Evolutionary conservation across 2,797 vertebrate species (phyloP), one percentile per base, ranked within the genome.

Genomic region (Anguilla megastoma): DNA sequence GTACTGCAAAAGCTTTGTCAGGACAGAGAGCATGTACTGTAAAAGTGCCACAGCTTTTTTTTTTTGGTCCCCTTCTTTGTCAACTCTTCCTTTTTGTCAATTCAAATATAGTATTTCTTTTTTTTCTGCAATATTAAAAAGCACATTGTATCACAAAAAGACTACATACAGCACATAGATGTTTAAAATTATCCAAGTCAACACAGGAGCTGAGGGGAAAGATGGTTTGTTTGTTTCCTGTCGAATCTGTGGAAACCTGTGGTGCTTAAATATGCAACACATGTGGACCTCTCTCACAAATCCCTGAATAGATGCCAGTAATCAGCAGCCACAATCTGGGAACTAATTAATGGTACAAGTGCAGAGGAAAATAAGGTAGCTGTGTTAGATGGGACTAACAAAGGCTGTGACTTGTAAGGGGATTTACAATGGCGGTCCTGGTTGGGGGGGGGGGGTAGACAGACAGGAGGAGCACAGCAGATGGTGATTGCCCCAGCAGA

Each of bases 321-420:
- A 82, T 82, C 79, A 82, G 45, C 45, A 82, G 79, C 45, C 79
- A 50, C 79, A n/a, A 82, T 82, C 79, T 48, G 79, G 45, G 79
- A 82, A 8, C 41, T 82, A 50, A 82, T 82, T 82, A 82, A 50
- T 82, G 79, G 79, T 50, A 82, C 79, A 82, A 82, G 41, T 50
- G 79, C 45, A 41, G 36, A 41, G 74, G 30, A 36, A 50, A 48
- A 82, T 48, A 82, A 50, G 41, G 79, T 48, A 50, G 45, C 41
- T 21, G 41, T 82, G 79, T 82, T 50, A 82, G 79, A 48, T 82
- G 79, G 21, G 79, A 48, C 21, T 82, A 82, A 82, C 79, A 82
- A 50, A 82, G 79, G 36, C 74, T 79, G 74, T 79, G 74, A 45
- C 74, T 79, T 79, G 74, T 45, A 45, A 79, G 16, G 74, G 74